Base-by-base conservation (phyloP, 2,797 vertebrate species). In the Serranus cabrilla region DNA sequence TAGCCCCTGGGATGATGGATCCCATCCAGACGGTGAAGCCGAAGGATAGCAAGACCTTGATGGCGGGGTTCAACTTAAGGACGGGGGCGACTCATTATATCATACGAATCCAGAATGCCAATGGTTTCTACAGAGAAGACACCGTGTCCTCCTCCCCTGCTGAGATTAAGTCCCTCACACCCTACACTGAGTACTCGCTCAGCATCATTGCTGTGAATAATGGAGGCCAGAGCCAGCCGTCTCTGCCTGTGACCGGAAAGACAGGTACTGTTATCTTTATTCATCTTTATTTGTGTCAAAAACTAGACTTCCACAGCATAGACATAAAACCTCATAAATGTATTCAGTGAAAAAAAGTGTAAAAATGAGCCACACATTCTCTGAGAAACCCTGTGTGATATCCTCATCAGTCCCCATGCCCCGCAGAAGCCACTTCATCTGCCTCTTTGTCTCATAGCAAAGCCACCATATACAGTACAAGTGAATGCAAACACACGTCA, bases 131-230 rank as follows among this genome's bases (percentile, higher is more conserved):
- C 68, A 71, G 92, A 78, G 96, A 98, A 85, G 95, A 94, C 13
- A 6, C 51, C 0, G 96, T 95, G 50, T 78, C 80, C 40, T 90
- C 51, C 37, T 96, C 97, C 78, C 97, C 97, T 1, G 96, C 96
- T 37, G 94, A 95, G 14, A 83, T 98, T 58, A 79, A 39, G 0
- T 91, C 90, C 52, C 91, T 99, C 66, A 88, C 92, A 55, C 95
- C 96, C 2, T 96, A 96, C 73, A 98, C 96, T 0, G 79, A 93
- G 68, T 98, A 98, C 87, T 89, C 78, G 34, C 93, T 99, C 90
- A 96, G 94, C 25, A 61, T 98, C 91, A 94, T 96, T 84, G 95
- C 97, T 20, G 77, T 90, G 80, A 96, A 96, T 69, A 72, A 70
- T 1, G 90, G 89, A 34, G 97, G 96, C 66, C 95, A 83, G 82